A percentile compares a stretch with the other conserved stretches of the same genome.
Evolutionary conservation across 2,888 invertebrate species (phyloP).

Genomic region (Microctonus aethiopoides): DNA sequence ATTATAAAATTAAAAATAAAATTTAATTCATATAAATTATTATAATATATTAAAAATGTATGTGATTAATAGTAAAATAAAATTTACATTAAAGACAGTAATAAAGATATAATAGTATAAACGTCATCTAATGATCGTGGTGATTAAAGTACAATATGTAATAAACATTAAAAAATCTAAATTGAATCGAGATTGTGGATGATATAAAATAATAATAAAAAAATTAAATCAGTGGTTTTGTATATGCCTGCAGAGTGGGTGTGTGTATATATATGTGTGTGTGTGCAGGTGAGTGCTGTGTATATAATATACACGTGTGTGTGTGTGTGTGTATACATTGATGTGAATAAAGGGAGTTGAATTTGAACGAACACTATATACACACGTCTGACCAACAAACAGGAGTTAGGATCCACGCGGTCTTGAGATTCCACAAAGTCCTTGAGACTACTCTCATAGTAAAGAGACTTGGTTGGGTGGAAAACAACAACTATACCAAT

Average conservation of each 20-base stretch:
- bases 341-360: neutral
- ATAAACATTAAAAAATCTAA: neutral
- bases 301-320: neutral
- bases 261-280: too few relatives aligned
- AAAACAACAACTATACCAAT: neutral
- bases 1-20: neutral
- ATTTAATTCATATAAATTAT: neutral
- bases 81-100: neutral
- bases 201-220: neutral
- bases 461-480: neutral
- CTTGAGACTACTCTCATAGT: slow-evolving; percentile 1
- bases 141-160: neutral
- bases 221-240: neutral
- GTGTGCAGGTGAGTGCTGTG: too few relatives aligned
- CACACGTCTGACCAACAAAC: slow-evolving; percentile 10
- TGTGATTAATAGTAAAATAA: neutral
- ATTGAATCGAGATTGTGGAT: neutral
- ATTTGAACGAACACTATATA: neutral
- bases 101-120: neutral
- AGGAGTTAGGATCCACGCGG: neutral
- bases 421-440: slow-evolving; percentile 15
- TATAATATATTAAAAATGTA: neutral
- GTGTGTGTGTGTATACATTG: neutral
- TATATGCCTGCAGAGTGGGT: too few relatives aligned
- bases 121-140: neutral